phyloP scores from a whole-genome alignment of 2,797 vertebrate genomes.

The Gymnocypris eckloni region DNA sequence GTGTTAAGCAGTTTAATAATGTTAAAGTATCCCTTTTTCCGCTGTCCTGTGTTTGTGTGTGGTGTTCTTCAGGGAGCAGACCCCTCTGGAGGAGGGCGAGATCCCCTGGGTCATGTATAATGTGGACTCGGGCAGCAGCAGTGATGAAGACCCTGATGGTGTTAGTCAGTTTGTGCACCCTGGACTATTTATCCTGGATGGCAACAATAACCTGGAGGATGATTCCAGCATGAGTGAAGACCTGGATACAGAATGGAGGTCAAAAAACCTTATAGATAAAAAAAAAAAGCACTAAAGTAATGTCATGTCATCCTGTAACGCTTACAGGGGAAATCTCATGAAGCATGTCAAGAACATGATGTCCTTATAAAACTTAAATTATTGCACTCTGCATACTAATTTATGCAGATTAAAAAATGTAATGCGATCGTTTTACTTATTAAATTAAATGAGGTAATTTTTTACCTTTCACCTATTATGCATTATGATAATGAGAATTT shows the following conservation, averaged over 20 bases:
- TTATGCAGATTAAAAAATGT: background rate
- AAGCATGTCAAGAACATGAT: background rate
- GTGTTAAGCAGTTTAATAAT: background rate
- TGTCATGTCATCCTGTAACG: background rate
- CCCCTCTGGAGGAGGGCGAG: conserved; percentile 80
- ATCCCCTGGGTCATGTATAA: conserved; percentile 76
- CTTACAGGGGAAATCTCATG: background rate
- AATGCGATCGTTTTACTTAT: background rate
- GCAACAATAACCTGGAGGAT: conserved; percentile 83
- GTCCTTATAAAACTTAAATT: background rate
- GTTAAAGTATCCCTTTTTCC: background rate
- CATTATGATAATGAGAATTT: background rate
- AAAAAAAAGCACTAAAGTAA: background rate
- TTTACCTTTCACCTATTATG: too few species aligned
- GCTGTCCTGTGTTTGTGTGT: background rate
- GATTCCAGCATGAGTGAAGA: conserved; percentile 85
- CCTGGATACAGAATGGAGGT: conserved; percentile 84
- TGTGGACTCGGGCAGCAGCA: conserved; percentile 79
- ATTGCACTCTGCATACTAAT: background rate
- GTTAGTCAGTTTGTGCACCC: conserved; percentile 73
- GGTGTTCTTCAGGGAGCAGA: conserved; percentile 70
- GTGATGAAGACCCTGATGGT: conserved; percentile 76
- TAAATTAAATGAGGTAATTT: too few species aligned
- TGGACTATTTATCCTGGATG: conserved; percentile 79
- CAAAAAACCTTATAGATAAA: conserved; percentile 5